Evolutionary conservation across 2,113 vertebrate genomes (phyloP), one percentile per base, ranked within the genome.

Genomic region (Polypterus senegalus): DNA sequence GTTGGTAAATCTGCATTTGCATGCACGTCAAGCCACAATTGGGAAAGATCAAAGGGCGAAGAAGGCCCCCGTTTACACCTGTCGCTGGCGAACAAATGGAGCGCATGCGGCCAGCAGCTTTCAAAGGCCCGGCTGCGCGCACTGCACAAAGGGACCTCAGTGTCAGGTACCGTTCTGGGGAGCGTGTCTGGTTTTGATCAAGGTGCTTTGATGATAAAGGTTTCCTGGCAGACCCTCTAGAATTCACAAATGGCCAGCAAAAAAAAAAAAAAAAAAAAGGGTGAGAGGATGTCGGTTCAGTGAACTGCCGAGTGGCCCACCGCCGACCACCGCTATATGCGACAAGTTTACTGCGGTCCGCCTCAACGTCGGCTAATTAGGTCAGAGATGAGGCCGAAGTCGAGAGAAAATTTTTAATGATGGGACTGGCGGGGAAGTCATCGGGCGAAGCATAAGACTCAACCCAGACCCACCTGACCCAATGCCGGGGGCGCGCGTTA

Each of bases 31-130:
- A 75, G 61, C 66, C 67, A 63, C 61, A 72, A 48, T 57, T 3
- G 65, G 70, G 61, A 51, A 45, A 48, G 54, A 43, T 63, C 27
- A 5, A 48, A 62, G 60, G 71, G 61, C 66, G 69, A 68, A 77
- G 68, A 75, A 73, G 67, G 71, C 69, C 69, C 66, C 68, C 68
- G 67, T 69, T 78, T 76, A 82, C 74, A 79, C 79, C 73, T 83
- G 66, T 74, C 73, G 70, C 61, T 67, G 58, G 56, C 61, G 76
- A 73, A 79, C 81, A 87, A 81, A 86, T 59, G 78, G 80, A 61
- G 68, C 71, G 68, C 77, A 27, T 27, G 27, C 27, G 27, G 27
- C 27, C 27, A 27, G 27, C 27, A 27, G 51, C 51, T 53, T 53
- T 10, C 51, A 7, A 10, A 7, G 10, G 51, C 51, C 51, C 10